Conservation (phyloP, 2,888 invertebrate species). For the Alitta virens region DNA sequence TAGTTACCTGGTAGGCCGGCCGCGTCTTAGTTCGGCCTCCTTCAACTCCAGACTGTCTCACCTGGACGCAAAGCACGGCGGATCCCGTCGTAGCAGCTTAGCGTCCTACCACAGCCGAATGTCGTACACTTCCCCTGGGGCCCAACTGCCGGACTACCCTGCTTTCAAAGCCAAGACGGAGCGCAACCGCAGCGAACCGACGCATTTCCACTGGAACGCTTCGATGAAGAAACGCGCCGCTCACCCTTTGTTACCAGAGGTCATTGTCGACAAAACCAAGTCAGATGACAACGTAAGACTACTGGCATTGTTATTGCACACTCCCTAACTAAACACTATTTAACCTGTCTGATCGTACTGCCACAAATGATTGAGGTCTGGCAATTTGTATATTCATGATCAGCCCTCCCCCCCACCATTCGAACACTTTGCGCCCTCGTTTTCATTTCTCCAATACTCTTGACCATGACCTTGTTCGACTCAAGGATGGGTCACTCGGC, state of each 20-base stretch:
- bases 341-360: no score
- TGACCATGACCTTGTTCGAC: no score
- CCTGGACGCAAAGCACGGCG: conserved; percentile 7
- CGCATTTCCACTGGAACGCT: conserved; percentile 31
- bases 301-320: no score
- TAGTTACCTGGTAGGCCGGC: conserved; percentile 63
- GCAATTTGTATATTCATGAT: no score
- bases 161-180: conserved; percentile 13
- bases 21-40: conserved; percentile 19
- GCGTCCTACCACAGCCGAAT: conserved; percentile 85
- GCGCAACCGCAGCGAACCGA: conserved; percentile 24
- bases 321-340: no score
- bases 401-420: no score
- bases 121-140: conserved; percentile 89
- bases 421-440: no score
- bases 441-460: no score
- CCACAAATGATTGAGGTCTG: no score
- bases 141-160: conserved; percentile 58
- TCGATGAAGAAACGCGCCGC: conserved; percentile 32
- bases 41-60: conserved; percentile 16
- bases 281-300: conserved; percentile 39
- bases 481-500: no score
- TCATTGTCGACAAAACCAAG: conserved; percentile 54
- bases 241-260: conserved; percentile 47
- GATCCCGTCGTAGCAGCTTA: conserved; percentile 79